Base-by-base conservation (phyloP, 2,797 vertebrate species). In the Champsocephalus gunnari region DNA sequence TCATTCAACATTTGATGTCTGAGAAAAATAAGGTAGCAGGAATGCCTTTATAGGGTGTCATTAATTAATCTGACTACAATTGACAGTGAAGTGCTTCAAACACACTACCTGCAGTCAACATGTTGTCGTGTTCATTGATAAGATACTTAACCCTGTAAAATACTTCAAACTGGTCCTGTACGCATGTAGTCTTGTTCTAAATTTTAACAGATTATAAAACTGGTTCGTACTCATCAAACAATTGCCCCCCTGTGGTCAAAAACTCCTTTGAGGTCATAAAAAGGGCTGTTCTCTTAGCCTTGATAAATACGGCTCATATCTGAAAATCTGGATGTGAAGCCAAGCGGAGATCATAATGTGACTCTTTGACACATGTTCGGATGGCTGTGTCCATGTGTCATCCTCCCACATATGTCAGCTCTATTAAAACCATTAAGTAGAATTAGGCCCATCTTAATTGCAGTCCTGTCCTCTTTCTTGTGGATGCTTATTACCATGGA, bases 401-500 rank as follows among this genome's bases (percentile, higher is more conserved):
- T 78, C 34, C 51, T 49, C 41, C 44, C 19, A 49, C 53, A 77
- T 19, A 45, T 65, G 13, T 73, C 55, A 49, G 45, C 44, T 81
- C 58, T 54, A 16, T 82, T 75, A 66, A 81, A 38, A 49, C 72
- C 75, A 75, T 82, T 79, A 51, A 43, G 49, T 59, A 72, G 59
- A 84, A 87, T 81, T 66, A 69, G 50, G 21, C 48, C 44, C 10
- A 34, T 82, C 62, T 75, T 73, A 67, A 80, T 80, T 79, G 50
- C 76, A 76, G 75, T n/a, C 53, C 41, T 19, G 2, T 66, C 54
- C 68, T 82, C 56, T 86, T 72, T 82, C 45, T 80, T 73, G 45
- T 69, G 59, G 41, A 65, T 65, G n/a, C 71, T 56, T 34, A 81
- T 88, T 69, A 86, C 78, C 86, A 82, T 88, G 88, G 88, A 76